Evolutionary conservation across 2,113 vertebrate species (phyloP).

Genomic region (Speoplatyrhinus poulsoni): DNA sequence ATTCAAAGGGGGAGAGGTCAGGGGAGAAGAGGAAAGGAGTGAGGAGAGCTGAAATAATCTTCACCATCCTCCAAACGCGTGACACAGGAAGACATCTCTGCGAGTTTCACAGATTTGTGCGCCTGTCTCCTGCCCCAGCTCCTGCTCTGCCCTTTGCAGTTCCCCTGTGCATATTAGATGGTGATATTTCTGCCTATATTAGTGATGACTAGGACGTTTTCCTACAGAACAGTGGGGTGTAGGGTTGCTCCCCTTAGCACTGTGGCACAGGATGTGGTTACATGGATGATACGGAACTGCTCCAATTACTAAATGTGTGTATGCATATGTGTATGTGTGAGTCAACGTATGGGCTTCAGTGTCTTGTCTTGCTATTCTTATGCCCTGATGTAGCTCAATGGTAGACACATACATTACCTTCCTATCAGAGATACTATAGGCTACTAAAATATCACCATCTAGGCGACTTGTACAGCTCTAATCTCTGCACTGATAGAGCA

Average conservation of each 20-base stretch:
- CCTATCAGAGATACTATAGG: constrained; percentile 3
- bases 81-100: neutral
- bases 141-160: constrained; percentile 53
- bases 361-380: constrained; percentile 30
- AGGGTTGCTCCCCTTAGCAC: constrained; percentile 44
- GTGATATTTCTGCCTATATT: constrained; percentile 58
- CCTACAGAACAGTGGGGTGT: constrained; percentile 44
- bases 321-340: constrained; percentile 27
- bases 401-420: constrained; percentile 2
- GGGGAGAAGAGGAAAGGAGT: neutral
- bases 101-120: constrained; percentile 11
- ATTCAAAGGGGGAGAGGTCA: neutral
- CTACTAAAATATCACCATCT: neutral
- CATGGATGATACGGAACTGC: constrained; percentile 44
- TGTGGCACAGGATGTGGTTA: constrained; percentile 63
- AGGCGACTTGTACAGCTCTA: constrained; percentile 9
- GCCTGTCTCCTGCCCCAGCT: constrained; percentile 12
- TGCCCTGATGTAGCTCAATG: neutral
- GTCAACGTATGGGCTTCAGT: constrained; percentile 1
- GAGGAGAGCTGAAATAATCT: neutral
- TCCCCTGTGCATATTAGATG: constrained; percentile 66
- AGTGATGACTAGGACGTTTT: constrained; percentile 65
- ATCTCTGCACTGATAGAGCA: neutral
- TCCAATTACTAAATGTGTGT: constrained; percentile 49
- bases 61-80: neutral